Evolutionary conservation across 1,140 invertebrate species (phyloP).

Genomic region (Bombus sibiricus): DNA sequence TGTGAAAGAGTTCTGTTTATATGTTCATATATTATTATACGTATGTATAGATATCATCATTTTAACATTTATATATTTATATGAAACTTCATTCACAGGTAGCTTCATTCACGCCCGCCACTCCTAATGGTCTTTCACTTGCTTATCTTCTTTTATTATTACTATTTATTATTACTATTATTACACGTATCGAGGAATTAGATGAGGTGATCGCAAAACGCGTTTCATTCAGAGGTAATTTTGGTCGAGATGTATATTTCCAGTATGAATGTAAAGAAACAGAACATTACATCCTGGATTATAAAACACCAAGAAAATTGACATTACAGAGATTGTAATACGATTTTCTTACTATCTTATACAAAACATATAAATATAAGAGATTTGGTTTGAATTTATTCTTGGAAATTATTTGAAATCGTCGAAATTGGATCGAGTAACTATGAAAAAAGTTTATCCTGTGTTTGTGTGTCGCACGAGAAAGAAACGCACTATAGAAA

Average conservation of each 20-base stretch:
- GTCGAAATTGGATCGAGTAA: neutral
- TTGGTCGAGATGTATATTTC: conserved; percentile 61
- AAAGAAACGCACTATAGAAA: conserved; percentile 29
- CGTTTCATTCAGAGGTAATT: conserved; percentile 68
- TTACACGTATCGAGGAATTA: conserved; percentile 61
- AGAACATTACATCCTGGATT: neutral
- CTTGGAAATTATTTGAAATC: neutral
- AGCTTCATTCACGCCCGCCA: conserved; percentile 73
- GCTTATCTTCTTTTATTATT: conserved; percentile 47
- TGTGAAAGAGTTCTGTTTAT: conserved; percentile 66
- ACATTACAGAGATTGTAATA: conserved; percentile 31
- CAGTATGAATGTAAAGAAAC: conserved; percentile 35
- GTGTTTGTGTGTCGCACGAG: neutral
- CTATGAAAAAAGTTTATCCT: neutral
- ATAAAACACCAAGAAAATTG: neutral
- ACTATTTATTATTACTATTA: conserved; percentile 48
- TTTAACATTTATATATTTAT: conserved; percentile 76
- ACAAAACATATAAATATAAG: conserved; percentile 8
- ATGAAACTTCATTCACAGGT: conserved; percentile 78
- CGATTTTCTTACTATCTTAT: conserved; percentile 22
- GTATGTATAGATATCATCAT: conserved; percentile 69
- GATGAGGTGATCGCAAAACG: conserved; percentile 64
- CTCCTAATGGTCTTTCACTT: conserved; percentile 61
- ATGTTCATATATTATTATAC: conserved; percentile 68
- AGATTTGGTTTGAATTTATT: neutral